phyloP scores from a whole-genome alignment of 2,113 vertebrate species.

The Ceratotherium simum region DNA sequence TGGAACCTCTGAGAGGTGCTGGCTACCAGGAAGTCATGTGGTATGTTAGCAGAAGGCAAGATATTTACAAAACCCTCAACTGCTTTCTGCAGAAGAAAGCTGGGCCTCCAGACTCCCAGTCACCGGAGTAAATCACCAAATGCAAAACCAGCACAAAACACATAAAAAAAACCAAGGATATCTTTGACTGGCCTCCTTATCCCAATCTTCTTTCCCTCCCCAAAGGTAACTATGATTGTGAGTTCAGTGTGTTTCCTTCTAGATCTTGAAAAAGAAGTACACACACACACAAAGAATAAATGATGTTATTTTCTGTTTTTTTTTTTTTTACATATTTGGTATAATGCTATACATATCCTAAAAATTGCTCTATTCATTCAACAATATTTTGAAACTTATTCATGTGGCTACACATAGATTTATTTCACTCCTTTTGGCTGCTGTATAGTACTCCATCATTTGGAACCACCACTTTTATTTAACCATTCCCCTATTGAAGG shows the following conservation, averaged over 20 bases:
- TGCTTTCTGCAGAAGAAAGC: conserved; percentile 18
- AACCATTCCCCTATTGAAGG: neutral
- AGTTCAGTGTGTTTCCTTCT: neutral
- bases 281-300: neutral
- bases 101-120: neutral
- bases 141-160: conserved; percentile 6
- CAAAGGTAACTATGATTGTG: neutral
- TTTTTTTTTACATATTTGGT: neutral
- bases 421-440: neutral
- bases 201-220: neutral
- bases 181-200: neutral
- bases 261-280: conserved; percentile 16
- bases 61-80: conserved; percentile 23
- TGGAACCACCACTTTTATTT: neutral
- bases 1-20: neutral
- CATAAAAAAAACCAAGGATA: neutral
- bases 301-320: neutral
- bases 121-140: neutral
- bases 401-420: neutral
- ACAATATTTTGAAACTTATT: neutral
- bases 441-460: neutral
- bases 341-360: neutral
- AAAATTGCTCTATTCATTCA: neutral
- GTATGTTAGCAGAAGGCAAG: neutral
- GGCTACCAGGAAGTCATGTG: conserved; percentile 25